Evolutionary conservation across 2,888 invertebrate species (phyloP).

Genomic region (Hedya salicella): DNA sequence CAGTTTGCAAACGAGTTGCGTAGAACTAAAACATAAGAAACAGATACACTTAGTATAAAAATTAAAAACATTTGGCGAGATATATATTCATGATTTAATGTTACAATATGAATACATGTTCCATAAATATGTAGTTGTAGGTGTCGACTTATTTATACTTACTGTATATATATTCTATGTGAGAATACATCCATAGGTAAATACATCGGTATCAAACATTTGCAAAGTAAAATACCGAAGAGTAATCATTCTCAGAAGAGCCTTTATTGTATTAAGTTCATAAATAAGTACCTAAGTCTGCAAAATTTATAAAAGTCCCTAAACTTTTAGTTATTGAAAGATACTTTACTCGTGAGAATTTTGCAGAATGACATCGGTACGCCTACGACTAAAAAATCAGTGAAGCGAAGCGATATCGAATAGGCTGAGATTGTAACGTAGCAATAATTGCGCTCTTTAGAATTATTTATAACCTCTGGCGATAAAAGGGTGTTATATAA

Average conservation of each 20-base stretch:
- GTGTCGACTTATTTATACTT: too few species aligned
- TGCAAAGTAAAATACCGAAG: not conserved
- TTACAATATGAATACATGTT: too few species aligned
- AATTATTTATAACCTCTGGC: not conserved
- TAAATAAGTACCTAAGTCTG: slow-evolving; percentile 22
- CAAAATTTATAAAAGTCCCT: slow-evolving; percentile 23
- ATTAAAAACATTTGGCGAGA: too few species aligned
- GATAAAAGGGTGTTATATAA: too few species aligned
- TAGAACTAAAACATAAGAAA: too few species aligned
- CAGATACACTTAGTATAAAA: too few species aligned
- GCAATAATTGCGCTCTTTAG: not conserved
- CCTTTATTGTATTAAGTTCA: slow-evolving; percentile 22
- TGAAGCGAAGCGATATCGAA: not conserved
- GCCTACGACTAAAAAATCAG: slow-evolving; percentile 8
- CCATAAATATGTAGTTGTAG: too few species aligned
- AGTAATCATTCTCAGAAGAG: slow-evolving; percentile 5
- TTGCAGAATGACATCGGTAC: slow-evolving; percentile 13
- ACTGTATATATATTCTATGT: too few species aligned
- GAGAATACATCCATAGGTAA: too few species aligned
- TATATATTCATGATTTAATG: too few species aligned
- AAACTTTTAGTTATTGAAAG: slow-evolving; percentile 33
- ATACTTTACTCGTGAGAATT: slow-evolving; percentile 33
- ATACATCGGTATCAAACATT: too few species aligned
- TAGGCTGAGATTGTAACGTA: not conserved
- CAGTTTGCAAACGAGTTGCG: too few species aligned